Base-by-base conservation (phyloP, 2,797 vertebrate species). In the Characodon lateralis region DNA sequence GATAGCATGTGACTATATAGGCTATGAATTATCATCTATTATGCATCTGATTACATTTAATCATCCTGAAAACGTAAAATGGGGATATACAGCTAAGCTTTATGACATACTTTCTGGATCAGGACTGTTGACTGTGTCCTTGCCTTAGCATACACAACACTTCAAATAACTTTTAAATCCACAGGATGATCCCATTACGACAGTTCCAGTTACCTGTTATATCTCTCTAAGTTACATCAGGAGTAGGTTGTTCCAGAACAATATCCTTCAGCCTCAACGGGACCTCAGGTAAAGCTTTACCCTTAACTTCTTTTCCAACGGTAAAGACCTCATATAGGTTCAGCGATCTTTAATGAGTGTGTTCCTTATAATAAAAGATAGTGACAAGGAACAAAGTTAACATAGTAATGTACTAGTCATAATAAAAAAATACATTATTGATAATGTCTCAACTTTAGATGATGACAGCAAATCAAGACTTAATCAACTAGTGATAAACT, bases 131-230 rank as follows among this genome's bases (percentile, higher is more conserved):
- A 63, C 78, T 72, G 68, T 13, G 56, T 53, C 76, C 73, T 73
- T 72, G 35, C 72, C 75, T 55, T 70, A 46, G 59, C 10, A 78
- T 83, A 69, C 39, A 4, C 35, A 41, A 68, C 53, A 81, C 91
- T 93, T 87, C 81, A 92, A 93, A 94, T 94, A 94, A 91, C 89
- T 78, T 83, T 77, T 92, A 94, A 95, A 92, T 93, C 95, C 93
- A 84, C 76, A 58, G 90, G 91, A 84, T 95, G 89, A 96, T 96
- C 96, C 86, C 81, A 94, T 96, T 96, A 96, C 83, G 71, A 79
- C 83, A 94, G 94, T 93, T 91, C 94, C 88, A 94, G 73, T 95
- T 95, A 91, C 93, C 91, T 82, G 71, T 91, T 94, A 89, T 90
- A 92, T 87, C 91, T 81, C 68, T 50, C 16, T 56, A 78, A 78